A percentile compares a stretch with the other conserved stretches of the same genome.
These are phyloP conservation scores for Euura saliciscinereae DNA, from an alignment of 1,140 invertebrate genomes.

Conservation along the genomic window DNA sequence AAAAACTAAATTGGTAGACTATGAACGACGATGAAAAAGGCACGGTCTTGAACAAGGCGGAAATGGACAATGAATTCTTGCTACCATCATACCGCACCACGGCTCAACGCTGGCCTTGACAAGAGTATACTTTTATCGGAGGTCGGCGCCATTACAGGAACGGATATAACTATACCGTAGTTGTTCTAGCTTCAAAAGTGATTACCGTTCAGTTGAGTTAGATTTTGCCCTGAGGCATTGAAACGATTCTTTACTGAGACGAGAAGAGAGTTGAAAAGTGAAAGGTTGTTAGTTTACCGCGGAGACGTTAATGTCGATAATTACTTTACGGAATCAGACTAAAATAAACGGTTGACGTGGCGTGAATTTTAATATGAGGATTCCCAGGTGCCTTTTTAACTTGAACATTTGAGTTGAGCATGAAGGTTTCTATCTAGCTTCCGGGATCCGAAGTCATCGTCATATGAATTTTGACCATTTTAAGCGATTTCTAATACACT, in stretches of 20 bases:
- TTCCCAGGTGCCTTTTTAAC: too few relatives aligned
- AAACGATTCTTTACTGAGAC: neutral
- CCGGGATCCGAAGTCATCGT: too few relatives aligned
- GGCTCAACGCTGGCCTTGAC: neutral
- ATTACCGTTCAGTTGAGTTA: neutral
- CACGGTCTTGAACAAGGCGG: neutral
- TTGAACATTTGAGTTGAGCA: too few relatives aligned
- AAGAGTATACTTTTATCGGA: neutral
- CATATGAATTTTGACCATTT: too few relatives aligned
- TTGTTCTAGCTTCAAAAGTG: neutral
- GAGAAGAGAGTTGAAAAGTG: neutral
- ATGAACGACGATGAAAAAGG: neutral
- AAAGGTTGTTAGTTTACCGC: neutral
- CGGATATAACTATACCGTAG: too few relatives aligned
- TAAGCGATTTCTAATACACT: too few relatives aligned
- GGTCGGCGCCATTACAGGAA: neutral
- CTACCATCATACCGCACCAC: neutral
- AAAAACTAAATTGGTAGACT: neutral
- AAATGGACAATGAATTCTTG: neutral
- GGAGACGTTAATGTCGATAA: neutral
- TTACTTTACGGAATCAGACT: too few relatives aligned
- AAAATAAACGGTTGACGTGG: too few relatives aligned
- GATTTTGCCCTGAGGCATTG: neutral
- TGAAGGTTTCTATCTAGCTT: too few relatives aligned
- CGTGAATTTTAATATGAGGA: too few relatives aligned